Percentiles rank a stretch among this genome's conserved stretches.
These are phyloP conservation scores for Conus betulinus DNA, from an alignment of 1,140 invertebrate species.

Conservation along the genomic window DNA sequence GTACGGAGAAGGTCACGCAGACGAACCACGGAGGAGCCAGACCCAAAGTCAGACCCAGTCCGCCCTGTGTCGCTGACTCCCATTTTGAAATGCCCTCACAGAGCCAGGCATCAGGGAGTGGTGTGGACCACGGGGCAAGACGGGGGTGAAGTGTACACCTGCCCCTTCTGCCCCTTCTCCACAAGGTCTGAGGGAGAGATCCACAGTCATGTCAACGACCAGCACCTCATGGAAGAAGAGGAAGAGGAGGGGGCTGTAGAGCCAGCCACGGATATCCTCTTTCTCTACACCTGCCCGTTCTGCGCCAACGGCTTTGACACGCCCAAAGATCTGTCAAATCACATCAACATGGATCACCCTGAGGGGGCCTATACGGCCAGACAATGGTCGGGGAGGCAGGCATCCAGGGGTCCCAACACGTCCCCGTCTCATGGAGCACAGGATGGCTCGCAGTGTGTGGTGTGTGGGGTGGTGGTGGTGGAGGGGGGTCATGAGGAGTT, in stretches of 20 bases:
- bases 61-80: too few relatives aligned
- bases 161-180: conserved; percentile 87
- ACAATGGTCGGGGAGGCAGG: not conserved
- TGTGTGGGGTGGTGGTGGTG: conserved; percentile 59
- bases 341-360: conserved; percentile 90
- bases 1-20: not conserved
- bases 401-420: too few relatives aligned
- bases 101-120: not conserved
- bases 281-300: conserved; percentile 69
- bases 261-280: not conserved
- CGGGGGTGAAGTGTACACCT: conserved; percentile 72
- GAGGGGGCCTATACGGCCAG: conserved; percentile 77
- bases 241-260: not conserved
- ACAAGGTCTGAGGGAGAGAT: conserved; percentile 85
- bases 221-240: conserved; percentile 78
- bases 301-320: conserved; percentile 78
- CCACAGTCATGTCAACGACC: conserved; percentile 89
- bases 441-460: conserved; percentile 69
- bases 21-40: not conserved
- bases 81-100: not conserved
- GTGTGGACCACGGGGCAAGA: not conserved
- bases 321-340: conserved; percentile 86
- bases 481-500: conserved; percentile 57
- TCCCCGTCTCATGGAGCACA: conserved; percentile 18
- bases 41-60: not conserved